phyloP scores from a whole-genome alignment of 2,888 invertebrate species.

The Dendrolimus houi region DNA sequence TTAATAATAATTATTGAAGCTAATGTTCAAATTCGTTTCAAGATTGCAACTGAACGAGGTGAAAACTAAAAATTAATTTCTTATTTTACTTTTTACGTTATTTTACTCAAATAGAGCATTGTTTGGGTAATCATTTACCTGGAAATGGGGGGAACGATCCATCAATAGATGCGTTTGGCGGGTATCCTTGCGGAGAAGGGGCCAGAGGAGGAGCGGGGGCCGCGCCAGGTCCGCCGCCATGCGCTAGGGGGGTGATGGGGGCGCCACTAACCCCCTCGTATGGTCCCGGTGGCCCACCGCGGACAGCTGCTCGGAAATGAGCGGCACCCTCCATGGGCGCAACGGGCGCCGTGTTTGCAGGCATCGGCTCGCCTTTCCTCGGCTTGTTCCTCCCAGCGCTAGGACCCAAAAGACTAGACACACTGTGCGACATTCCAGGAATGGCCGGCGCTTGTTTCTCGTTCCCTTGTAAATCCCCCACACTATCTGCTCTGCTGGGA shows the following conservation, averaged over 20 bases:
- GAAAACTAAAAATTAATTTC: no score
- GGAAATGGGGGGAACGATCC: constrained; percentile 39
- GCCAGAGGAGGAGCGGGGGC: not conserved
- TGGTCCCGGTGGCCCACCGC: not conserved
- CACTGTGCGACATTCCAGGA: constrained; percentile 57
- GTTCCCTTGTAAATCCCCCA: constrained; percentile 34
- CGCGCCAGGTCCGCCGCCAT: not conserved
- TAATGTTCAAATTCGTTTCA: no score
- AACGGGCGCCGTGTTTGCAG: constrained; percentile 21
- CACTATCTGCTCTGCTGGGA: constrained; percentile 42
- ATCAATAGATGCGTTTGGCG: not conserved
- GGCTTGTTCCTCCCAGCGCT: constrained; percentile 23
- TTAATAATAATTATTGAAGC: no score
- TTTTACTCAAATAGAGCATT: no score
- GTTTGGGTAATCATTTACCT: constrained; percentile 29
- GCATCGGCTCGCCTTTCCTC: constrained; percentile 24
- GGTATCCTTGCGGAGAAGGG: not conserved
- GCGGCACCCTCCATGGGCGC: constrained; percentile 28
- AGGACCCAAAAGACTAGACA: constrained; percentile 54
- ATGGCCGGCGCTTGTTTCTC: constrained; percentile 25
- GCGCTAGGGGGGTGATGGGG: not conserved
- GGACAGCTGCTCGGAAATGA: not conserved
- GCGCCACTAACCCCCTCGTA: not conserved
- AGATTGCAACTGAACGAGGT: no score
- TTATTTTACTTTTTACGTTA: no score